phyloP scores from a whole-genome alignment of 2,888 invertebrate species.

The Brenthis hecate region DNA sequence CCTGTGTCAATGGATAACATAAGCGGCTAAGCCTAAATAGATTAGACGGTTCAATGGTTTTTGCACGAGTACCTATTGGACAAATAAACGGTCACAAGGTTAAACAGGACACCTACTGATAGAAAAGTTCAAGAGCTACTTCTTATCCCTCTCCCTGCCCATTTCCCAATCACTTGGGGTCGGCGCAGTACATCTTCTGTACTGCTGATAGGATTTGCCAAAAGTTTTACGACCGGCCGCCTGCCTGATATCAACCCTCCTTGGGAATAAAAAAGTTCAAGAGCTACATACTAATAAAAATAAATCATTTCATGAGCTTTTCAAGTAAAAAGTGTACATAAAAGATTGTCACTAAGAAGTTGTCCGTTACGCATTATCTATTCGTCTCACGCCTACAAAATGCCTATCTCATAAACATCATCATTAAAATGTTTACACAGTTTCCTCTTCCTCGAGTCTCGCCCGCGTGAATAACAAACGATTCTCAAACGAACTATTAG shows the following conservation, averaged over 20 bases:
- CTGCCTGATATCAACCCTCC: too few species aligned
- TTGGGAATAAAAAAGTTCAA: too few species aligned
- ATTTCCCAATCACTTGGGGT: too few species aligned
- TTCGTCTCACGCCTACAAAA: not conserved
- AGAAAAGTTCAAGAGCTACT: too few species aligned
- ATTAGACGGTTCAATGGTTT: constrained; percentile 14
- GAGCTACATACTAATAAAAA: too few species aligned
- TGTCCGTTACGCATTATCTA: not conserved
- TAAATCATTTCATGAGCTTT: too few species aligned
- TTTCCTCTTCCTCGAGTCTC: constrained; percentile 59
- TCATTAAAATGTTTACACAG: constrained; percentile 54
- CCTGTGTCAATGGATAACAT: not conserved
- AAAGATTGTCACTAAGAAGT: not conserved
- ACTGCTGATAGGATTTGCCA: too few species aligned
- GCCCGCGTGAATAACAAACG: constrained; percentile 56
- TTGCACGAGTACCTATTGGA: constrained; percentile 1
- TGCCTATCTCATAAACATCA: constrained; percentile 16
- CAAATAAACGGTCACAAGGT: not conserved
- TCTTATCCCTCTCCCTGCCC: too few species aligned
- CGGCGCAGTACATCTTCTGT: too few species aligned
- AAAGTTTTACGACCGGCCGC: too few species aligned
- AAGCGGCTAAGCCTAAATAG: not conserved
- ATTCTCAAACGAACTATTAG: constrained; percentile 45
- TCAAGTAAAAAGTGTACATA: not conserved
- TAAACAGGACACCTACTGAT: too few species aligned